phyloP scores from a whole-genome alignment of 2,113 vertebrate genomes.

The Pseudopodoces humilis region DNA sequence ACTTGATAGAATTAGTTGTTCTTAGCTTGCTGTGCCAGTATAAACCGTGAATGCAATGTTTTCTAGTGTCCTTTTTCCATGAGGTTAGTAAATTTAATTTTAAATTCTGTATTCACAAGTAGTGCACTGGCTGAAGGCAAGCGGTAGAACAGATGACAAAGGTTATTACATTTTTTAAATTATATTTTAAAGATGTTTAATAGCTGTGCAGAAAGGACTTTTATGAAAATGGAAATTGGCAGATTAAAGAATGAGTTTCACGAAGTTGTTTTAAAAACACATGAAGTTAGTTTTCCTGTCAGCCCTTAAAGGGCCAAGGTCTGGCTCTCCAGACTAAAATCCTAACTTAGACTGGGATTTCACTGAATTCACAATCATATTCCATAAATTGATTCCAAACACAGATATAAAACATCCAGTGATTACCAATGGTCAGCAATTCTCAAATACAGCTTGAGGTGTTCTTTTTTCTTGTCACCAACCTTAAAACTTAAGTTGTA shows the following conservation, averaged over 20 bases:
- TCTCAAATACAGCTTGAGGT: background rate
- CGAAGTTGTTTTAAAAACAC: constrained; percentile 44
- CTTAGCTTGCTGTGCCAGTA: constrained; percentile 31
- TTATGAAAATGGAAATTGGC: constrained; percentile 60
- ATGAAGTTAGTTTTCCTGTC: constrained; percentile 1
- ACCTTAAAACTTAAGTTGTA: background rate
- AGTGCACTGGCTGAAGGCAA: constrained; percentile 63
- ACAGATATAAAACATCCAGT: background rate
- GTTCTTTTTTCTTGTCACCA: background rate
- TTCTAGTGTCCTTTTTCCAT: constrained; percentile 48
- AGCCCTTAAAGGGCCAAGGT: background rate
- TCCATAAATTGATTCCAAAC: background rate
- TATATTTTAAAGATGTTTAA: constrained; percentile 71
- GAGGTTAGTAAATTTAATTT: constrained; percentile 76
- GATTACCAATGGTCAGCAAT: background rate
- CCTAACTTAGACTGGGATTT: background rate
- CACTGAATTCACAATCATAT: background rate
- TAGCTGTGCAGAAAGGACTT: constrained; percentile 68
- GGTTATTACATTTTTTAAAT: constrained; percentile 70
- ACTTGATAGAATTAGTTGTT: constrained; percentile 65
- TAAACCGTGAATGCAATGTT: constrained; percentile 54
- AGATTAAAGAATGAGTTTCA: constrained; percentile 59
- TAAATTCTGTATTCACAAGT: constrained; percentile 61
- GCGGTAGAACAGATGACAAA: constrained; percentile 61
- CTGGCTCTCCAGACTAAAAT: background rate